A percentile compares a stretch with the other conserved stretches of the same genome.
Evolutionary conservation across 2,113 vertebrate species (phyloP).

Genomic region (Lethenteron reissneri): DNA sequence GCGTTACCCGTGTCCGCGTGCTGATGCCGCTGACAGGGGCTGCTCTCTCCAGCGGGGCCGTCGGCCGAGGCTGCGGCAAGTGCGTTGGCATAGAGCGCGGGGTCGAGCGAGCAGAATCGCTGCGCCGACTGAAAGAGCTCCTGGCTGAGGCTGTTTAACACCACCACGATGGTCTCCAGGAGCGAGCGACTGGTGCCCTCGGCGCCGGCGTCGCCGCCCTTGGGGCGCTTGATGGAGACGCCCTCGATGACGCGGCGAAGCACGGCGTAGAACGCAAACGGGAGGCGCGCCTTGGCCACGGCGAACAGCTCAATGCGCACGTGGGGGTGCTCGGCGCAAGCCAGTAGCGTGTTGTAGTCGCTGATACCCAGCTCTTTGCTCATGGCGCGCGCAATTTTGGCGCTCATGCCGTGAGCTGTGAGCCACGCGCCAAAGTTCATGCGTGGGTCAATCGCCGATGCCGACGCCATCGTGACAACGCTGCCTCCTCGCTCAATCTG

Average conservation of each 20-base stretch:
- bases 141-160: background rate
- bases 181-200: background rate
- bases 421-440: background rate
- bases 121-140: slow-evolving; percentile 4
- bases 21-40: background rate
- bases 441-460: background rate
- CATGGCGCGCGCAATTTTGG: background rate
- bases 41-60: background rate
- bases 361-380: background rate
- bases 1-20: background rate
- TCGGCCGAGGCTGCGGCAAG: background rate
- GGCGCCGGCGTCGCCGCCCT: background rate
- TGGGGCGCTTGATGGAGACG: background rate
- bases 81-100: background rate
- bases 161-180: slow-evolving; percentile 1
- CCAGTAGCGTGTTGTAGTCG: background rate
- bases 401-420: background rate
- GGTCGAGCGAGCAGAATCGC: slow-evolving; percentile 3
- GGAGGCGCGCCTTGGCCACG: slow-evolving; percentile 2
- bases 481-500: no score
- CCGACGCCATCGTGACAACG: no score
- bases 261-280: slow-evolving; percentile 4
- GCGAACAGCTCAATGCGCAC: slow-evolving; percentile 4
- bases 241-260: slow-evolving; percentile 4
- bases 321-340: slow-evolving; percentile 3